Base-by-base conservation (phyloP, 2,113 vertebrate species). In the Notarius lentiginosus region DNA sequence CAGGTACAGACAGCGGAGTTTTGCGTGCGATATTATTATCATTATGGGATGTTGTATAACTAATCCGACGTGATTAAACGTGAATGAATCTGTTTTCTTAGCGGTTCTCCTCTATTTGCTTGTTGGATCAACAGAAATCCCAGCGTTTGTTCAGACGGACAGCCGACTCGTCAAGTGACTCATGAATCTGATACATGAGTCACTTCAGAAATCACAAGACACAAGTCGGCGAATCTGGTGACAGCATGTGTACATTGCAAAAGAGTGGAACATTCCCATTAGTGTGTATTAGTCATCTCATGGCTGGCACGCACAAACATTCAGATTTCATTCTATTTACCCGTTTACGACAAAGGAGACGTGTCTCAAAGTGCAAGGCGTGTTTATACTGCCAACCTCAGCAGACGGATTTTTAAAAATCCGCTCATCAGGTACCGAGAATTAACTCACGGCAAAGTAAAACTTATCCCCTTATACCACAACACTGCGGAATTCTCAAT, bases 131-230 rank as follows among this genome's bases (percentile, higher is more conserved):
- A 60, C 7, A 60, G 12, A 22, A 61, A 41, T 60, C 79, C 55
- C 55, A 12, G 27, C 5, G 56, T 51, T 83, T 70, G 22, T 55
- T 12, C 82, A 53, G 60, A 27, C 4, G 15, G 12, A 49, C 60
- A 51, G 53, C 51, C 66, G 41, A 11, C 72, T 65, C 34, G 24
- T n/a, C 47, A 79, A 60, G 27, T 30, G 58, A 85, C 72, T 61
- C 84, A 53, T n/a, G 14, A 14, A 82, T 51, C 41, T 51, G 34
- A 63, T 6, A 63, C 80, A 51, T 0, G 75, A 86, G 61, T 79
- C 84, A 79, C 56, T 61, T 14, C n/a, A 17, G 41, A 41, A 41
- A 79, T 79, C 84, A 79, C 18, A 65, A 77, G 84, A 55, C 84
- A 51, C 4, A 14, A 12, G n/a, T 7, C 22, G 53, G 60, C 55